Conservation (phyloP, 1,140 invertebrate species). For the Bicyclus anynana region DNA sequence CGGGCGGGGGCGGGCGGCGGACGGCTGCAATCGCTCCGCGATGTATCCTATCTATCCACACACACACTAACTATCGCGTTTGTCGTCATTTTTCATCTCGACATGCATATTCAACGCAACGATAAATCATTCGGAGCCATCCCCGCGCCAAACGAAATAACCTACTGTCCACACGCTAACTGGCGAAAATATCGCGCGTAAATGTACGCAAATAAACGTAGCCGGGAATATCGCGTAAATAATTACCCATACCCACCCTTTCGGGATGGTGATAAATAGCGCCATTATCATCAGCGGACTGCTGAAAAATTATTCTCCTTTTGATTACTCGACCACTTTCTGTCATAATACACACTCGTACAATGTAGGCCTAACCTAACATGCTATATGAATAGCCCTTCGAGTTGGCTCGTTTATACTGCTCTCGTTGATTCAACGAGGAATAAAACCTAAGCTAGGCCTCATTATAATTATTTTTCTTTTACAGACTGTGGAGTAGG, state of each 20-base stretch:
- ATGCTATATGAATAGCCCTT: slow-evolving; percentile 29
- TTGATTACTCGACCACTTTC: slow-evolving; percentile 38
- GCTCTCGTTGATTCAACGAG: no score
- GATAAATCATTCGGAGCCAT: slow-evolving; percentile 70
- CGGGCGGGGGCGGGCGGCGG: slow-evolving; percentile 7
- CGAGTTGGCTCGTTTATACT: neutral
- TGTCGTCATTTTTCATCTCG: slow-evolving; percentile 72
- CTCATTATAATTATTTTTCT: no score
- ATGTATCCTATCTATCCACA: slow-evolving; percentile 33
- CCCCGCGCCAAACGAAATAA: slow-evolving; percentile 59
- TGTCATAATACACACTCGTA: slow-evolving; percentile 20
- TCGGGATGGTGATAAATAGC: slow-evolving; percentile 70
- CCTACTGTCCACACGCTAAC: slow-evolving; percentile 61
- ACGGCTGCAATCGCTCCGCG: slow-evolving; percentile 12
- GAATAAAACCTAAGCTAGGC: no score
- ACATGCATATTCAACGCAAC: slow-evolving; percentile 74
- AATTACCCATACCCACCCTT: slow-evolving; percentile 73
- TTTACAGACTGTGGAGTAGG: no score
- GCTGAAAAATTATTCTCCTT: slow-evolving; percentile 61
- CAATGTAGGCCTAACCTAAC: no score
- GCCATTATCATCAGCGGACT: slow-evolving; percentile 68
- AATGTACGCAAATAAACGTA: slow-evolving; percentile 65
- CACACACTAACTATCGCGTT: slow-evolving; percentile 52
- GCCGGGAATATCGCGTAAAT: slow-evolving; percentile 68
- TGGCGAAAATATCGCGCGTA: slow-evolving; percentile 54